These are phyloP conservation scores for Yponomeuta sedellus DNA, from an alignment of 2,888 invertebrate genomes.

Conservation along the genomic window DNA sequence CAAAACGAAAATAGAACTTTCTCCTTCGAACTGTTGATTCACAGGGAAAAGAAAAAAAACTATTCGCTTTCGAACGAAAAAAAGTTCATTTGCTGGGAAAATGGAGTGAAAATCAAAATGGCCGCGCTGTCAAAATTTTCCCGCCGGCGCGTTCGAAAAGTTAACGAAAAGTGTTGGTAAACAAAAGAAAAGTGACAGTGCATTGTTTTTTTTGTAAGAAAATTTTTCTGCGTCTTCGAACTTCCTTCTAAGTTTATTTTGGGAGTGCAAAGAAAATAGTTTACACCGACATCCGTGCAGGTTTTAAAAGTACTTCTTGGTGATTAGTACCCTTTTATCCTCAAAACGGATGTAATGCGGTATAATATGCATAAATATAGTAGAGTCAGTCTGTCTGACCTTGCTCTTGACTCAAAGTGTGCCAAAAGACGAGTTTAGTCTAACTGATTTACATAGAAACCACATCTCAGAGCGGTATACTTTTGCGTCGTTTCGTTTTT, in stretches of 20 bases:
- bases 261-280: not conserved
- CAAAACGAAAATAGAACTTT: constrained; percentile 18
- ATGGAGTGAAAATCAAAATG: not conserved
- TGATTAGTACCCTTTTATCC: not conserved
- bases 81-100: not conserved
- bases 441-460: not conserved
- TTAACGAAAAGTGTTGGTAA: not conserved
- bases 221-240: not conserved
- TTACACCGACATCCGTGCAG: not conserved
- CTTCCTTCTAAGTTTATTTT: not conserved
- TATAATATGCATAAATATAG: not conserved
- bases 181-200: constrained; percentile 5
- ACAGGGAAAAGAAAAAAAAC: not conserved
- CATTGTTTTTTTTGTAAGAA: not conserved
- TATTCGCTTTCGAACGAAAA: not conserved
- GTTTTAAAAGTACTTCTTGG: not conserved
- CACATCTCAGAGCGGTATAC: not conserved
- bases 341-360: not conserved
- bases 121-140: constrained; percentile 3
- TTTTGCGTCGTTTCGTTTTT: not conserved
- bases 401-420: not conserved
- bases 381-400: not conserved
- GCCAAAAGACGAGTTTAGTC: not conserved
- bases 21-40: not conserved
- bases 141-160: constrained; percentile 7